Percentiles rank a stretch among this genome's conserved stretches.
These are phyloP conservation scores for Beris morrisii DNA, from an alignment of 2,888 invertebrate species.

Conservation along the genomic window DNA sequence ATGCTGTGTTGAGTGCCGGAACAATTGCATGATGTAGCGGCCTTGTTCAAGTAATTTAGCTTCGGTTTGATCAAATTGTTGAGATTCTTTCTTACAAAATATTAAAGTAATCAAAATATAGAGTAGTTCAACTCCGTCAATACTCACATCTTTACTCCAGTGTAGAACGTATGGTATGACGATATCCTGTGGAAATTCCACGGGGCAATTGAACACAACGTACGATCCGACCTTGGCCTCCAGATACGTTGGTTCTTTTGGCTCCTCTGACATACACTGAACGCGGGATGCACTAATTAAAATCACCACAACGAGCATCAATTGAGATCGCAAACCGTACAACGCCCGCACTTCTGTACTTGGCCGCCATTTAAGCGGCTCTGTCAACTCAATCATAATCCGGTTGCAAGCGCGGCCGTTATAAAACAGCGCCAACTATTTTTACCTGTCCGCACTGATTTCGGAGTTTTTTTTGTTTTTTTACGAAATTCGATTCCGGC, in stretches of 20 bases:
- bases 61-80: too few species aligned
- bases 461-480: too few species aligned
- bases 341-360: slow-evolving; percentile 9
- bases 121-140: not conserved
- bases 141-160: slow-evolving; percentile 87
- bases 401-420: slow-evolving; percentile 16
- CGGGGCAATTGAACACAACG: slow-evolving; percentile 57
- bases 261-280: slow-evolving; percentile 48
- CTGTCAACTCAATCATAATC: slow-evolving; percentile 16
- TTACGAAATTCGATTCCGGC: too few species aligned
- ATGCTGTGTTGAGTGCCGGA: too few species aligned
- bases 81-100: too few species aligned
- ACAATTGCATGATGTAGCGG: too few species aligned
- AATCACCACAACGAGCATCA: slow-evolving; percentile 29
- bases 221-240: slow-evolving; percentile 57
- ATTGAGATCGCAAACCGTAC: slow-evolving; percentile 17
- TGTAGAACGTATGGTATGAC: slow-evolving; percentile 83
- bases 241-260: slow-evolving; percentile 48
- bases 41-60: too few species aligned
- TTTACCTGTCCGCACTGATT: not conserved
- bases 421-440: not conserved
- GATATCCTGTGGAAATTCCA: slow-evolving; percentile 84
- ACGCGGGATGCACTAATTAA: slow-evolving; percentile 54
- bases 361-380: slow-evolving; percentile 24
- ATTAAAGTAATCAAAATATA: too few species aligned